Base-by-base conservation (phyloP, 1,140 invertebrate species). In the Drosophila burlai region DNA sequence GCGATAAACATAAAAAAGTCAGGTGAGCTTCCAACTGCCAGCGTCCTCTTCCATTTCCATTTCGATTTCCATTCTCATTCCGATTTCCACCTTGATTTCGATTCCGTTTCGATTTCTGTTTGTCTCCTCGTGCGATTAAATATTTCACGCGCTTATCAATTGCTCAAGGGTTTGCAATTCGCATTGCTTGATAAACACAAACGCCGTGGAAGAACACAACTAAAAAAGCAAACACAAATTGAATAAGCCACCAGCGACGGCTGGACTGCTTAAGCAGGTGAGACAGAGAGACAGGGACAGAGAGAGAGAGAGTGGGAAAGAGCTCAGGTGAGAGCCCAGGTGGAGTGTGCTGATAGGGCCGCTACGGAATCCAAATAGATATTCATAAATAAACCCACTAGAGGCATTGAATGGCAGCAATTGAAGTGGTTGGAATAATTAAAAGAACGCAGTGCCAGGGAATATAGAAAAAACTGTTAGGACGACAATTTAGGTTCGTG, bases 141-240 rank as follows among this genome's bases (percentile, higher is more conserved):
- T 89, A 84, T 90, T 89, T 89, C 77, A 69, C 74, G 74, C 73
- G 84, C 85, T 89, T 89, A 89, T 89, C 84, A 89, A 81, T 90
- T 72, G 82, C 74, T 63, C 72, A 80, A 89, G 86, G 85, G 85
- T 83, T 81, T 68, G 67, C 78, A 79, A 69, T 79, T 78, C 74
- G 64, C 81, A 81, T 79, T 78, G 75, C 73, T 75, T 84, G 77
- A 87, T 89, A 89, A 86, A 77, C 73, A 83, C 75, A 76, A 36
- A 46, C 40, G 52, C 34, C 52, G 5, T 40, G 21, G 15, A 55
- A 7, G 36, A 64, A 49, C 42, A 67, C 46, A 71, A 34, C 63
- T 78, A 72, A 75, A 68, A 52, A 64, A 61, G 47, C 65, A 74
- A 76, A 60, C 50, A 72, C 42, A 66, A 79, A 79, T 79, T 80